Conservation (phyloP, 2,888 invertebrate genomes). For the Amorpha juglandis region DNA sequence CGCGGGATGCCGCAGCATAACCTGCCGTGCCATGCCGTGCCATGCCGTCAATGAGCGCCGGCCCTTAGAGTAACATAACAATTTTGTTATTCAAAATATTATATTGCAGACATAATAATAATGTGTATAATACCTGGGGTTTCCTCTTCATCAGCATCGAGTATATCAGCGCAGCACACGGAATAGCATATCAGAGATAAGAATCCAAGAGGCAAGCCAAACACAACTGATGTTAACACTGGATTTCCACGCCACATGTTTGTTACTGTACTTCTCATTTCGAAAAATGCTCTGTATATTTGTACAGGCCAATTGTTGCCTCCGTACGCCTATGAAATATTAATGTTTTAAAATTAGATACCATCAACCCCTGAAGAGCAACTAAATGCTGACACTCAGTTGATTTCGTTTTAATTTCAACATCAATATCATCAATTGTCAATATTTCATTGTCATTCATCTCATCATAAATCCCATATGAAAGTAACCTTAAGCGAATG, state of each 20-base stretch:
- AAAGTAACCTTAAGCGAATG: too few species aligned
- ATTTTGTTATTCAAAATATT: neutral
- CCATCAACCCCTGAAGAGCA: too few species aligned
- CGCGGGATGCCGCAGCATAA: too few species aligned
- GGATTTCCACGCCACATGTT: constrained; percentile 98
- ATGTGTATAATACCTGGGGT: constrained; percentile 52
- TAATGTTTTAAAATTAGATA: constrained; percentile 1
- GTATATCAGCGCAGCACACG: constrained; percentile 97
- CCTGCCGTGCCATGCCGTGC: too few species aligned
- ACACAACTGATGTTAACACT: constrained; percentile 95
- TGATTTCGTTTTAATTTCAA: too few species aligned
- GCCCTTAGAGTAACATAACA: too few species aligned
- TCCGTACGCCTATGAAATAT: constrained; percentile 87
- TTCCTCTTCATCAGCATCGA: constrained; percentile 95
- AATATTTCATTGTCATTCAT: too few species aligned
- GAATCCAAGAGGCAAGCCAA: constrained; percentile 97
- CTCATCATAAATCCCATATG: too few species aligned
- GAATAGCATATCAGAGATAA: constrained; percentile 97
- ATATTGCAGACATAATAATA: neutral
- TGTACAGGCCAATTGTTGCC: constrained; percentile 92
- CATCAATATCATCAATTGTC: too few species aligned
- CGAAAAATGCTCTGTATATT: constrained; percentile 92
- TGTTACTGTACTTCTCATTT: constrained; percentile 90
- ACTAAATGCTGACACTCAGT: too few species aligned
- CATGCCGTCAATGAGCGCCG: too few species aligned